A percentile compares a stretch with the other conserved stretches of the same genome.
Conservation (phyloP, 2,113 vertebrate species). For the Halichoeres trimaculatus region DNA sequence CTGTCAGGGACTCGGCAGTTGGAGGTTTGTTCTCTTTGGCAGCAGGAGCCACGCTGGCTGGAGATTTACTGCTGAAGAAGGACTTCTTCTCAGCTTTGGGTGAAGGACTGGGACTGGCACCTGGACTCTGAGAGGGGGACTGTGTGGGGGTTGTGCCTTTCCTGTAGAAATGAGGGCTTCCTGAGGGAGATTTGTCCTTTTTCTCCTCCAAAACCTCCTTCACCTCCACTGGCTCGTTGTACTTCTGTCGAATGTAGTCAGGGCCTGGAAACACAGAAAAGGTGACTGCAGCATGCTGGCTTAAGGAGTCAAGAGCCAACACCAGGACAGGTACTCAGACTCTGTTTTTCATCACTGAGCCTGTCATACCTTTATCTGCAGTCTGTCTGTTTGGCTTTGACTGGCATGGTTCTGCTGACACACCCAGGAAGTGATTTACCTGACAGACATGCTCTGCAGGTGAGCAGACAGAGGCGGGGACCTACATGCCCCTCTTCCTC, state of each 20-base stretch:
- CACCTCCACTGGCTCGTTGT: constrained; percentile 87
- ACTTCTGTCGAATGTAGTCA: constrained; percentile 94
- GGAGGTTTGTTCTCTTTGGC: constrained; percentile 83
- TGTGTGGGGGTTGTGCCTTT: constrained; percentile 93
- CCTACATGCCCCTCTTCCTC: too few relatives aligned
- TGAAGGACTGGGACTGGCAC: constrained; percentile 82
- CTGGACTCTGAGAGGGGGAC: constrained; percentile 87
- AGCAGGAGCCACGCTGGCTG: constrained; percentile 21
- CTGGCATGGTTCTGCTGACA: too few relatives aligned
- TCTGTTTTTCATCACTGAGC: too few relatives aligned
- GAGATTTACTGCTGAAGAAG: constrained; percentile 76
- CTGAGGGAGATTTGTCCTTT: constrained; percentile 88
- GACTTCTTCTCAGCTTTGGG: constrained; percentile 82
- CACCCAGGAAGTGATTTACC: too few relatives aligned
- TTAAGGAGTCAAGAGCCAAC: too few relatives aligned
- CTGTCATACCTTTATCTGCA: too few relatives aligned
- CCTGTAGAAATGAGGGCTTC: constrained; percentile 96
- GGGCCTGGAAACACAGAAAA: constrained; percentile 85
- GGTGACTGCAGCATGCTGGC: background rate
- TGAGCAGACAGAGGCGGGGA: too few relatives aligned
- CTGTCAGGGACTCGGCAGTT: constrained; percentile 77
- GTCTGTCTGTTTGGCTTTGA: too few relatives aligned
- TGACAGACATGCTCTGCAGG: too few relatives aligned
- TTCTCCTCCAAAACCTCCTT: constrained; percentile 90
- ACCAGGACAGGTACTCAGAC: too few relatives aligned